Percentiles rank a stretch among this genome's conserved stretches.
phyloP scores from a whole-genome alignment of 1,140 invertebrate genomes.

The Hypsibius dujardini region DNA sequence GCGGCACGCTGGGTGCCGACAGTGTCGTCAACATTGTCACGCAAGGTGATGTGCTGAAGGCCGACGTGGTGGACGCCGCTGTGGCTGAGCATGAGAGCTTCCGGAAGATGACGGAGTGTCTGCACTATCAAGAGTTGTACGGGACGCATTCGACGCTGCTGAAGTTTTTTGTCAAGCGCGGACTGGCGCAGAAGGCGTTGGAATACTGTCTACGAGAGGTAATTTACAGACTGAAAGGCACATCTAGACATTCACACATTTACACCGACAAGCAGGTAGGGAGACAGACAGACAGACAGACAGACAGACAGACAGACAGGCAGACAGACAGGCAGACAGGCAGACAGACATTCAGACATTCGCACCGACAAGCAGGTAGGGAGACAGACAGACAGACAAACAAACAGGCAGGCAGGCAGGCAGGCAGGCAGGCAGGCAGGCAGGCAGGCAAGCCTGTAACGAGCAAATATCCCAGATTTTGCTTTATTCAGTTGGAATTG shows the following conservation, averaged over 20 bases:
- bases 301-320: too few species aligned
- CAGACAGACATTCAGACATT: too few species aligned
- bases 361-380: too few species aligned
- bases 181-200: conserved; percentile 3
- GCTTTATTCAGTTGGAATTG: background rate
- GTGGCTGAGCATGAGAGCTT: background rate
- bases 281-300: too few species aligned
- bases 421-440: too few species aligned
- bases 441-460: background rate
- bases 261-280: too few species aligned
- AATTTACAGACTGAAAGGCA: background rate
- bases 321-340: too few species aligned
- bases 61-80: background rate
- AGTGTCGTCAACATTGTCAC: background rate
- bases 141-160: conserved; percentile 7
- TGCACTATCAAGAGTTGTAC: conserved; percentile 6
- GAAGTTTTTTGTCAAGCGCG: background rate
- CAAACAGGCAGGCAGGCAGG: too few species aligned
- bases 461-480: background rate
- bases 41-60: background rate
- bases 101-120: conserved; percentile 8
- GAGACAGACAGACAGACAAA: too few species aligned
- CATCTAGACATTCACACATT: too few species aligned
- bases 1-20: background rate
- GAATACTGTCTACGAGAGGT: conserved; percentile 10